A percentile compares a stretch with the other conserved stretches of the same genome.
Evolutionary conservation across 2,888 invertebrate genomes (phyloP).

Genomic region (Stenodera caucasica): DNA sequence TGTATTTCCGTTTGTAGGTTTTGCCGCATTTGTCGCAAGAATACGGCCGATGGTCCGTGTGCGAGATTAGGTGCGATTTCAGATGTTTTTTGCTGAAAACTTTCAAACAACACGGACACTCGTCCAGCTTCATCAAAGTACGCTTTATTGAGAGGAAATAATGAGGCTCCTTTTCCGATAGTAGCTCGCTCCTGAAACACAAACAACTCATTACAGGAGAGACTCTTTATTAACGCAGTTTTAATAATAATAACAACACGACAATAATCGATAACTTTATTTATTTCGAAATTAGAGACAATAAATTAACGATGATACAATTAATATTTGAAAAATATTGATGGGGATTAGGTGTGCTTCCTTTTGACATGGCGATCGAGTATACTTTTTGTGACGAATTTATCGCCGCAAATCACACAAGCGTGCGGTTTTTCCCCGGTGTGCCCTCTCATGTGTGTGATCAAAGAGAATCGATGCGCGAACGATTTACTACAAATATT

Average conservation of each 20-base stretch:
- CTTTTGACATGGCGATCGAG: constrained; percentile 42
- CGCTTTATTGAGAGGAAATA: neutral
- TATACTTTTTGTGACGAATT: constrained; percentile 54
- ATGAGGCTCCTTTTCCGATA: neutral
- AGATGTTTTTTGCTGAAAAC: neutral
- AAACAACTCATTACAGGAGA: neutral
- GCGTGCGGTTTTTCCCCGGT: constrained; percentile 55
- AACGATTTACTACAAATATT: constrained; percentile 39
- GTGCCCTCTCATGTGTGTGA: constrained; percentile 57
- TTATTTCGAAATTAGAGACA: neutral
- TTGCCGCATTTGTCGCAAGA: neutral
- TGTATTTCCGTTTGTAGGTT: neutral
- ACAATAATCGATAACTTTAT: neutral
- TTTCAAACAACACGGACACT: neutral
- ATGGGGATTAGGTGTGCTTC: neutral
- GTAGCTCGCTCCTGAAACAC: neutral
- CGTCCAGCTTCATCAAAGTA: neutral
- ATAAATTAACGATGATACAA: too few relatives aligned
- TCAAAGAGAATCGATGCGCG: constrained; percentile 35
- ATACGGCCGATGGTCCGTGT: neutral
- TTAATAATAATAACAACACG: too few relatives aligned
- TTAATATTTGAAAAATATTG: too few relatives aligned
- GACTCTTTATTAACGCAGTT: too few relatives aligned
- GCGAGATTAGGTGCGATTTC: neutral
- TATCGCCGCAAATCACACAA: constrained; percentile 34